Evolutionary conservation across 2,888 invertebrate genomes (phyloP), one percentile per base, ranked within the genome.

Genomic region (Toxonevra muliebris): DNA sequence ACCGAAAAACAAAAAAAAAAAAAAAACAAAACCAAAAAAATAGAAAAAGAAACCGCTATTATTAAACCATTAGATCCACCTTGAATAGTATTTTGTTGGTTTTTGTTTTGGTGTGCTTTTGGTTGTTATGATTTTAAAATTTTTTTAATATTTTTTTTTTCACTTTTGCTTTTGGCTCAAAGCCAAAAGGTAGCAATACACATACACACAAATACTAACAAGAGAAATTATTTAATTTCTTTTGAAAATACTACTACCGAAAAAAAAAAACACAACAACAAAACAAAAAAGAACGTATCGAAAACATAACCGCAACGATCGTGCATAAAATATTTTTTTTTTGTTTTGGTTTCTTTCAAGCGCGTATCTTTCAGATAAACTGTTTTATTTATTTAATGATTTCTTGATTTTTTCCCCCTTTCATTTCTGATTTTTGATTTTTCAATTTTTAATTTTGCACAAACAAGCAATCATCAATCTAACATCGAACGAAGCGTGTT

Each of bases 21-120:
- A 62, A 41, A 61, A 61, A 59, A 19, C 15, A 71, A 62, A 63
- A n/a, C 59, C 30, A 15, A 55, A 40, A 19, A 48, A 48, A 43
- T n/a, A 20, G 30, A 45, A 65, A 61, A 15, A 43, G 15, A 12
- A 50, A 50, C 66, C 66, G 59, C 55, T 59, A 64, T 57, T 66
- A 55, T 20, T 20, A 53, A 45, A 61, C 12, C 41, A 20, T 64
- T 15, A 55, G 43, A 5, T 68, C 42, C 57, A 54, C 15, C 43
- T 65, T 20, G 10, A 43, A 30, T 68, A 41, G 48, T 17, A n/a
- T 45, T n/a, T 50, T 69, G 30, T 64, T 19, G 48, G 42, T 61
- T 55, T 42, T 48, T 52, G 4, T 60, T 45, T 20, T 17, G 12
- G 40, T 40, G 48, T 1, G 13, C 30, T 53, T 58, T 19, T 13